phyloP scores from a whole-genome alignment of 2,113 vertebrate genomes.

The Petromus typicus region DNA sequence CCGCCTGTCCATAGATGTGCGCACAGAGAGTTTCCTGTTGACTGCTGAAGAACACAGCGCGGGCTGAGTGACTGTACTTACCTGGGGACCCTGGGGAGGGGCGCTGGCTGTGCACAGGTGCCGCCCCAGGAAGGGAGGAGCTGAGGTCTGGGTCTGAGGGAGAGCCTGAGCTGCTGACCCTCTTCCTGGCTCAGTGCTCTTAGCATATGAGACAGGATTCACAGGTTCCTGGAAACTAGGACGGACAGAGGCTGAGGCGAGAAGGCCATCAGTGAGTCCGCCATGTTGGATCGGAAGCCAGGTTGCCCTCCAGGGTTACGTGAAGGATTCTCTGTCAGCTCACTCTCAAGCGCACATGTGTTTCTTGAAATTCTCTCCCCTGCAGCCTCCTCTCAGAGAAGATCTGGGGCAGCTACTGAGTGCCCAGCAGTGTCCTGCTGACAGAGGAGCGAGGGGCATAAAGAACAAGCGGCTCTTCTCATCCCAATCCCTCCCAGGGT shows the following conservation, averaged over 20 bases:
- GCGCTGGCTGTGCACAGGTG: neutral
- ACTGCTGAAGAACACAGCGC: neutral
- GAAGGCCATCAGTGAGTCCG: neutral
- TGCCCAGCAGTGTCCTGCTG: neutral
- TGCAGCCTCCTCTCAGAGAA: neutral
- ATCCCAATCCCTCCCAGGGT: neutral
- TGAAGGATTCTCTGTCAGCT: neutral
- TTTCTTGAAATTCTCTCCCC: neutral
- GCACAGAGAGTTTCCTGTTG: neutral
- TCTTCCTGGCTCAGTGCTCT: neutral
- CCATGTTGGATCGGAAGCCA: neutral
- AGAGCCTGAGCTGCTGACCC: too few relatives aligned
- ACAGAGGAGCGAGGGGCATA: neutral
- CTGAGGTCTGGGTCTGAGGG: too few relatives aligned
- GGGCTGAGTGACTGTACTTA: too few relatives aligned
- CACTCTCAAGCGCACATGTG: neutral
- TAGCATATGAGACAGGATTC: neutral
- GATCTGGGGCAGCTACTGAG: neutral
- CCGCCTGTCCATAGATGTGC: neutral
- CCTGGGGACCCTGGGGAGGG: neutral
- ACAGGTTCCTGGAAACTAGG: neutral
- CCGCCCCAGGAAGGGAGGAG: neutral
- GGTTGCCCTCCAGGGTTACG: neutral
- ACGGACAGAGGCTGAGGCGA: fast-evolving
- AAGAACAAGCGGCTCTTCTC: neutral